Conservation (phyloP, 2,888 invertebrate species). For the Brachyopa scutellaris region DNA sequence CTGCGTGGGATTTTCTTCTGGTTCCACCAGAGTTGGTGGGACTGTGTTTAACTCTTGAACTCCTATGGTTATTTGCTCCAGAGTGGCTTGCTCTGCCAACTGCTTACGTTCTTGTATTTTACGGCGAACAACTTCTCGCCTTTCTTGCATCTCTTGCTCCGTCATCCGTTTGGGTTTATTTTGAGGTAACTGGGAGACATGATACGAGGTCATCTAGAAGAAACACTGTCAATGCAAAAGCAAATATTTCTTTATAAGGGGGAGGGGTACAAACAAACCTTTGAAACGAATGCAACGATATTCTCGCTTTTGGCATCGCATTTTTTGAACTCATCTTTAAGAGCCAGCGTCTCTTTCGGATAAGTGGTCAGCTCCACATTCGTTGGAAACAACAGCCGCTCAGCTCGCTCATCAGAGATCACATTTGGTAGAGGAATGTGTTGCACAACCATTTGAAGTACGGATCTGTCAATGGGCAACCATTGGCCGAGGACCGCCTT, state of each 20-base stretch:
- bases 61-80: conserved; percentile 75
- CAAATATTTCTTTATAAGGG: too few species aligned
- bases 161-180: conserved; percentile 91
- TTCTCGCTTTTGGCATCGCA: conserved; percentile 89
- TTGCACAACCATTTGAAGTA: conserved; percentile 91
- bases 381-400: conserved; percentile 90
- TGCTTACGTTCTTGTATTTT: conserved; percentile 84
- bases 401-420: conserved; percentile 89
- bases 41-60: conserved; percentile 75
- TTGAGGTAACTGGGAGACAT: conserved; percentile 88
- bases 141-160: conserved; percentile 87
- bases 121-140: conserved; percentile 87
- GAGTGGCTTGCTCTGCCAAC: conserved; percentile 69
- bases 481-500: conserved; percentile 93
- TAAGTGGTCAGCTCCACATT: conserved; percentile 87
- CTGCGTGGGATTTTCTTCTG: conserved; percentile 12
- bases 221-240: too few species aligned
- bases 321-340: conserved; percentile 87
- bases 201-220: conserved; percentile 95
- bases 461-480: conserved; percentile 92
- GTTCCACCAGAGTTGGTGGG: conserved; percentile 8
- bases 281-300: conserved; percentile 81
- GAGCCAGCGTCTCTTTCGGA: conserved; percentile 86
- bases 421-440: conserved; percentile 92
- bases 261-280: conserved; percentile 70